Evolutionary conservation across 2,797 vertebrate genomes (phyloP).

Genomic region (Sciurus carolinensis): DNA sequence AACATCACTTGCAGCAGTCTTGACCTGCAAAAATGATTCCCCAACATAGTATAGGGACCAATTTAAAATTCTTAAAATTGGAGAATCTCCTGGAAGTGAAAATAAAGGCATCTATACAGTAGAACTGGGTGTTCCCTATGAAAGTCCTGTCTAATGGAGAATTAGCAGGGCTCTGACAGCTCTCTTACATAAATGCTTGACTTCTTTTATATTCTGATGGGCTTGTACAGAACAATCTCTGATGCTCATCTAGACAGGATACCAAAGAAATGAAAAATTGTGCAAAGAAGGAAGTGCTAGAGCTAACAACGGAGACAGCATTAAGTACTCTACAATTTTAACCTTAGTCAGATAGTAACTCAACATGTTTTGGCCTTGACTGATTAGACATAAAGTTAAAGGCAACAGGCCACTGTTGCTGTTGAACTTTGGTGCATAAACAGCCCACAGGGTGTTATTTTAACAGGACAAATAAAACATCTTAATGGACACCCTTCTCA

Average conservation of each 20-base stretch:
- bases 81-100: not conserved
- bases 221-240: not conserved
- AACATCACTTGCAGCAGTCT: not conserved
- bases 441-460: not conserved
- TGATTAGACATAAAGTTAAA: conserved; percentile 35
- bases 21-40: not conserved
- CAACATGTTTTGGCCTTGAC: not conserved
- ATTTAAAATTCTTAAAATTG: not conserved
- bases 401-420: not conserved
- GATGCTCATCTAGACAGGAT: not conserved
- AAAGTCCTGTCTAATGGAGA: not conserved
- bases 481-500: not conserved
- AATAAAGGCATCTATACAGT: not conserved
- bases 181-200: not conserved
- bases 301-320: not conserved
- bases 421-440: not conserved
- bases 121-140: not conserved
- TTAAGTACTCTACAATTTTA: not conserved
- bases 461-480: not conserved
- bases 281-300: not conserved
- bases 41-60: not conserved
- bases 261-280: not conserved
- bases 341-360: not conserved
- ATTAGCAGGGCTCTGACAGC: not conserved
- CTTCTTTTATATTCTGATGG: not conserved